Percentiles rank a stretch among this genome's conserved stretches.
phyloP scores from a whole-genome alignment of 2,797 vertebrate genomes.

The Lemur catta region DNA sequence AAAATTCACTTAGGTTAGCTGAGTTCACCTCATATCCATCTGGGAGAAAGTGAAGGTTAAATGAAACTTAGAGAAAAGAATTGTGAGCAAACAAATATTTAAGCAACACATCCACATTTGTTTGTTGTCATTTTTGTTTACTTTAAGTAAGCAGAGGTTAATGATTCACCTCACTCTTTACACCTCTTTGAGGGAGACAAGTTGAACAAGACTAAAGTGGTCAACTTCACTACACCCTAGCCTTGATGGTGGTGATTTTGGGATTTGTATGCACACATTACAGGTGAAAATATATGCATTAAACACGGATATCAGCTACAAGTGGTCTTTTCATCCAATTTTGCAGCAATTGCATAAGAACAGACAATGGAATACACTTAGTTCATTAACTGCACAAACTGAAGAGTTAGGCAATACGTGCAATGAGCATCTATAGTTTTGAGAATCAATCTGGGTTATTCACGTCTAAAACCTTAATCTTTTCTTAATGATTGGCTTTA shows the following conservation, averaged over 20 bases:
- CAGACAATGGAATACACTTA: neutral
- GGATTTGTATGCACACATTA: neutral
- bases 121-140: neutral
- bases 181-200: neutral
- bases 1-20: neutral
- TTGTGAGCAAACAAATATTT: neutral
- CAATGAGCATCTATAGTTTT: neutral
- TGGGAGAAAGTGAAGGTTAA: neutral
- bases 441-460: neutral
- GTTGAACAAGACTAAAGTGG: neutral
- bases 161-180: neutral
- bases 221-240: neutral
- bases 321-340: neutral
- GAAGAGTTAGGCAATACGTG: neutral
- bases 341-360: neutral
- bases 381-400: neutral
- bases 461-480: neutral
- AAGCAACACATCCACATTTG: neutral
- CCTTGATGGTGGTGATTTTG: neutral
- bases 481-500: neutral
- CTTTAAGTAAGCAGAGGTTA: neutral
- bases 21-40: neutral
- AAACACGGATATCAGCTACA: neutral
- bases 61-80: neutral
- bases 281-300: neutral